Percentiles rank a stretch among this genome's conserved stretches.
Conservation (phyloP, 2,797 vertebrate genomes). For the Hippocampus kuda region DNA sequence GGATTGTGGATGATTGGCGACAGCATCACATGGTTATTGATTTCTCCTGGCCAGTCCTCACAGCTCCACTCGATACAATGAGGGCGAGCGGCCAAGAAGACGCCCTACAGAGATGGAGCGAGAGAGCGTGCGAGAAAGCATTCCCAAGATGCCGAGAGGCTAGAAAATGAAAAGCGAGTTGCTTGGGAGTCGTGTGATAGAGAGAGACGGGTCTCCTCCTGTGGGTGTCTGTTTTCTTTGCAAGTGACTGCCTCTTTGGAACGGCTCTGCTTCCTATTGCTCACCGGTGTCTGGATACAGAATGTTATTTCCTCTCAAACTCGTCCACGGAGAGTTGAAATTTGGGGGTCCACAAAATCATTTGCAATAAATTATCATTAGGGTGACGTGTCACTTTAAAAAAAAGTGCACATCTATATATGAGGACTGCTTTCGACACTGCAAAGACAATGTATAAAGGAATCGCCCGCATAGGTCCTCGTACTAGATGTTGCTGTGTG, state of each 20-base stretch:
- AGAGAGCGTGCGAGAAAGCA: background rate
- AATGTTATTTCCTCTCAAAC: background rate
- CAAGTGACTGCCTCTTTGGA: background rate
- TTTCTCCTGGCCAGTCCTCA: constrained; percentile 36
- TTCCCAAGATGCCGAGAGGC: background rate
- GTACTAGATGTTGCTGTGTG: too few species aligned
- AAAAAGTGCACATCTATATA: too few species aligned
- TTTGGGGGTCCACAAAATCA: too few species aligned
- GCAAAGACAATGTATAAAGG: too few species aligned
- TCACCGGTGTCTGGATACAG: constrained; percentile 14
- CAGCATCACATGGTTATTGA: constrained; percentile 37
- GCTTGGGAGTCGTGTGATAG: background rate
- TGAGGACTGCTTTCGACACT: too few species aligned
- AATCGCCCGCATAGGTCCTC: too few species aligned
- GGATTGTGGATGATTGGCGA: constrained; percentile 35
- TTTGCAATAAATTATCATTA: too few species aligned
- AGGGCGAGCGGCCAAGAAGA: constrained; percentile 19
- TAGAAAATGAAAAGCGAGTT: constrained; percentile 2
- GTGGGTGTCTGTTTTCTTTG: background rate
- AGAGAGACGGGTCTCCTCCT: background rate
- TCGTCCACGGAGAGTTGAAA: too few species aligned
- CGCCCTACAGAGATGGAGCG: background rate
- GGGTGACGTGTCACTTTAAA: too few species aligned
- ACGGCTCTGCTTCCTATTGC: constrained; percentile 1
- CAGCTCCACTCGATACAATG: constrained; percentile 17